These are phyloP conservation scores for Asbolus verrucosus DNA, from an alignment of 1,140 invertebrate genomes.

Conservation along the genomic window DNA sequence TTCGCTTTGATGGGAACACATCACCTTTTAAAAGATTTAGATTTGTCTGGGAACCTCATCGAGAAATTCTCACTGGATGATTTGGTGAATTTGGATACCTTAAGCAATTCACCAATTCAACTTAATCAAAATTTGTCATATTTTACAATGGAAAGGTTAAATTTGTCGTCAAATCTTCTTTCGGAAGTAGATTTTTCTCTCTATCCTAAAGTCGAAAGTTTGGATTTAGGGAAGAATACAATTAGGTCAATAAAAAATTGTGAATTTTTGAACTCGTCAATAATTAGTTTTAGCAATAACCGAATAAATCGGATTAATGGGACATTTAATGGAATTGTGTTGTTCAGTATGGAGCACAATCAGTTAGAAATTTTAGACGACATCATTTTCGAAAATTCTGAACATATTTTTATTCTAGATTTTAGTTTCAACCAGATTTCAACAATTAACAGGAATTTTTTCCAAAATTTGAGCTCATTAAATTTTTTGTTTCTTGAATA, in stretches of 20 bases:
- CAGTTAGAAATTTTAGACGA: not conserved
- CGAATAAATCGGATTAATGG: not conserved
- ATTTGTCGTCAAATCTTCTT: too few species aligned
- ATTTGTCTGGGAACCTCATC: too few species aligned
- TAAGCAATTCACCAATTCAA: too few species aligned
- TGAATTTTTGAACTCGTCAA: not conserved
- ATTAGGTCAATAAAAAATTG: not conserved
- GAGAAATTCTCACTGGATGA: too few species aligned
- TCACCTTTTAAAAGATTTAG: too few species aligned
- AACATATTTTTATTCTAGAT: not conserved
- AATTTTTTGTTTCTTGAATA: not conserved
- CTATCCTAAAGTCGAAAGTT: too few species aligned
- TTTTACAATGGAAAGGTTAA: too few species aligned
- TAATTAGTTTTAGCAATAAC: not conserved
- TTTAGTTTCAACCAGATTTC: constrained; percentile 10
- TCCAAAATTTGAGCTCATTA: not conserved
- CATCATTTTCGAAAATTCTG: not conserved
- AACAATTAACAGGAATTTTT: not conserved
- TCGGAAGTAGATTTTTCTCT: too few species aligned
- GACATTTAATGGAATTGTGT: too few species aligned
- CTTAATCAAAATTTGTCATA: too few species aligned
- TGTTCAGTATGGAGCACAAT: not conserved
- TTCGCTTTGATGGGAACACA: not conserved
- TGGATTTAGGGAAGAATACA: not conserved
- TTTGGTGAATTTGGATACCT: too few species aligned